A percentile compares a stretch with the other conserved stretches of the same genome.
Conservation (phyloP, 2,888 invertebrate genomes). For the Drosophila formosana region DNA sequence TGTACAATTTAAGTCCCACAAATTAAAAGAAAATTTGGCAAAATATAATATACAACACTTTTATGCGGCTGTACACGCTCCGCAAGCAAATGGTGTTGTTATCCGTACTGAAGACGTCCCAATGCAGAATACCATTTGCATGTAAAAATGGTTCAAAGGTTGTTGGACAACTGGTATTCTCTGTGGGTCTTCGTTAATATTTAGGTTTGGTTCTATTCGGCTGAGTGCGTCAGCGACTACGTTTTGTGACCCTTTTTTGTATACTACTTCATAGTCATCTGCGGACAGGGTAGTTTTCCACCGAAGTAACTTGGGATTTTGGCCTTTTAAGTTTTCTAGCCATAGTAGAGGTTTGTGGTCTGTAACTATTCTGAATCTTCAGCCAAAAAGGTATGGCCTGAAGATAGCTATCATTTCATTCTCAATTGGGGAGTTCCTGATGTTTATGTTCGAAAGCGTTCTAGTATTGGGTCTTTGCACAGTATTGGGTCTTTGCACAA, state of each 20-base stretch:
- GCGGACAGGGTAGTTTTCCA: slow-evolving; percentile 16
- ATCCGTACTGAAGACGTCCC: no score
- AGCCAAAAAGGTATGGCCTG: slow-evolving; percentile 16
- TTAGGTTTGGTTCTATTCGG: slow-evolving; percentile 31
- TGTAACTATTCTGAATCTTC: slow-evolving; percentile 14
- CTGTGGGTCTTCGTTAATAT: slow-evolving; percentile 29
- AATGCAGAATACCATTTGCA: no score
- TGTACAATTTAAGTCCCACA: no score
- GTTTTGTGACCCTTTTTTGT: slow-evolving; percentile 24
- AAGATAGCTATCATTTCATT: slow-evolving; percentile 22
- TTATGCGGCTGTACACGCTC: no score
- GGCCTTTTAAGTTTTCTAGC: slow-evolving; percentile 18
- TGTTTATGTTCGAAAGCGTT: slow-evolving; percentile 17
- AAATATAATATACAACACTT: no score
- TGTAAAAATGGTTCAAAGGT: slow-evolving; percentile 57
- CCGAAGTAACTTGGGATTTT: slow-evolving; percentile 14
- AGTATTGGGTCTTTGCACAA: slow-evolving; percentile 23
- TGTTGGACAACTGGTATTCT: slow-evolving; percentile 38
- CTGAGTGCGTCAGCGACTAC: slow-evolving; percentile 44
- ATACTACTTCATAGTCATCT: slow-evolving; percentile 9
- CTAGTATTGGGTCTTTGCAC: slow-evolving; percentile 28
- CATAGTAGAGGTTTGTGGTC: slow-evolving; percentile 11
- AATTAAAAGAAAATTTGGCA: no score
- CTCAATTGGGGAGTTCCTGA: slow-evolving; percentile 15
- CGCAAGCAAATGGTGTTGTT: no score